Conservation (phyloP, 2,113 vertebrate genomes). For the Dicrurus megarhynchus region DNA sequence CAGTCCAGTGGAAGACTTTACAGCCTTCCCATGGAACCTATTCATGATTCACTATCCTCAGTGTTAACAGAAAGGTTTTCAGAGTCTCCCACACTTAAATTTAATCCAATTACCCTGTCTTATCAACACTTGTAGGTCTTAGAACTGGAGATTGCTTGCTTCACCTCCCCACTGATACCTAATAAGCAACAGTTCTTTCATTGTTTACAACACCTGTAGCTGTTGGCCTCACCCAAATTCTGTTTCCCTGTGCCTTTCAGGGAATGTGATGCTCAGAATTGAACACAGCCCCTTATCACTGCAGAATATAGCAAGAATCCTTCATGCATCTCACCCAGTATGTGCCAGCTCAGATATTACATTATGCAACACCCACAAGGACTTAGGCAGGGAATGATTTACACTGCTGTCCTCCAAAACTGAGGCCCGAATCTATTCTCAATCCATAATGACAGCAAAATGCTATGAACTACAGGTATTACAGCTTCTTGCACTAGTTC, state of each 20-base stretch:
- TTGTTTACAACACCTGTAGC: background rate
- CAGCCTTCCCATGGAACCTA: background rate
- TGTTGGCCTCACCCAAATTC: background rate
- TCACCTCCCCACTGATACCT: background rate
- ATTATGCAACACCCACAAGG: background rate
- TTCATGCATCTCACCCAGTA: background rate
- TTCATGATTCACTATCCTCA: background rate
- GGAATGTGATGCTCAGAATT: background rate
- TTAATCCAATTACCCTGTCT: background rate
- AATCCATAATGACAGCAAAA: background rate
- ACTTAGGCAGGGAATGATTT: background rate
- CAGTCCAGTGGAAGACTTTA: background rate
- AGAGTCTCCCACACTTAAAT: background rate
- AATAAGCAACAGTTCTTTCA: background rate
- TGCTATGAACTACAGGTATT: background rate
- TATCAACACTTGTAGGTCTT: background rate
- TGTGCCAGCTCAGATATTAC: background rate
- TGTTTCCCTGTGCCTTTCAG: background rate
- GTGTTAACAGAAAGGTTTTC: background rate
- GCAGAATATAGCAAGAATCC: background rate
- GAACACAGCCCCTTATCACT: background rate
- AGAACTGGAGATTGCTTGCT: background rate
- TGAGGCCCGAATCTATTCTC: background rate
- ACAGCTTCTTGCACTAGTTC: background rate
- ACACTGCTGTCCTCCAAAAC: background rate